phyloP scores from a whole-genome alignment of 2,888 invertebrate genomes.

The Pocota personata region DNA sequence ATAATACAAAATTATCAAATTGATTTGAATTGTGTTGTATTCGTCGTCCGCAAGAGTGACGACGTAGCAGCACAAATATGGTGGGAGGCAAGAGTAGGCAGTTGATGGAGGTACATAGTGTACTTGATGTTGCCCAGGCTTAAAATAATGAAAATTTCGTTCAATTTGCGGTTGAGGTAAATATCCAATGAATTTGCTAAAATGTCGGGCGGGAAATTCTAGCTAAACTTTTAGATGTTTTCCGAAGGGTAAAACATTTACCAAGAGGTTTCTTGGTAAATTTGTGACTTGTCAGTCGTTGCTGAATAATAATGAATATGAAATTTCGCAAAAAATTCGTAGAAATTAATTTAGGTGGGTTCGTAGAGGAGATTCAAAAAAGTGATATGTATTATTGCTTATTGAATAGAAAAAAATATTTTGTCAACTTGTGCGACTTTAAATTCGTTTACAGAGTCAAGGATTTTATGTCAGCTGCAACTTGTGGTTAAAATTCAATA shows the following conservation, averaged over 20 bases:
- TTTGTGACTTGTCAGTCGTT: background rate
- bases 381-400: too few relatives aligned
- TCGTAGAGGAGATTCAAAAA: too few relatives aligned
- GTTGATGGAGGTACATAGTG: background rate
- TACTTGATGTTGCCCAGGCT: background rate
- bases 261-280: background rate
- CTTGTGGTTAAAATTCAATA: too few relatives aligned
- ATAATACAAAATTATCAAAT: slow-evolving; percentile 25
- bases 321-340: too few relatives aligned
- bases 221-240: background rate
- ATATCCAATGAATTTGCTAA: background rate
- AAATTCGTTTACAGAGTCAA: too few relatives aligned
- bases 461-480: too few relatives aligned
- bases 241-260: background rate
- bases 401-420: too few relatives aligned
- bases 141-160: slow-evolving; percentile 7
- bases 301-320: too few relatives aligned
- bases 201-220: background rate
- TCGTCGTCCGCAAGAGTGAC: too few relatives aligned
- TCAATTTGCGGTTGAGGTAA: background rate
- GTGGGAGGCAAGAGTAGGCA: background rate
- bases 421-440: too few relatives aligned
- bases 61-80: too few relatives aligned
- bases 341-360: too few relatives aligned
- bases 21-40: slow-evolving; percentile 1